Evolutionary conservation across 1,140 invertebrate species (phyloP).

Genomic region (Lordiphosa collinella): DNA sequence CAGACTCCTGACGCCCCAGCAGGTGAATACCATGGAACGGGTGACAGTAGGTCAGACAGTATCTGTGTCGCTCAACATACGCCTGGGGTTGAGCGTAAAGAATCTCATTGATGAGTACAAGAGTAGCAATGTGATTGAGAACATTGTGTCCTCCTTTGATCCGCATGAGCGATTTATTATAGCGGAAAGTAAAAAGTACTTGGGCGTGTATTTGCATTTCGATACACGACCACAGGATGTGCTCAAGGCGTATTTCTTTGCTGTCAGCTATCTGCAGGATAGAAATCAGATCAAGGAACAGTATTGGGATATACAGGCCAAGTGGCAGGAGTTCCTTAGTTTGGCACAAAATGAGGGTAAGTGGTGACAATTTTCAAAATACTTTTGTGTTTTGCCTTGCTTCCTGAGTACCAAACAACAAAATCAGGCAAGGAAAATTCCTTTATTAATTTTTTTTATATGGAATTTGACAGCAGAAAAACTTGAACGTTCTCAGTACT

Average conservation of each 20-base stretch:
- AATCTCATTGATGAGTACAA: conserved; percentile 62
- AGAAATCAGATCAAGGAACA: conserved; percentile 79
- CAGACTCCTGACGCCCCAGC: conserved; percentile 80
- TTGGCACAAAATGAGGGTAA: conserved; percentile 66
- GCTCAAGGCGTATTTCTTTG: conserved; percentile 78
- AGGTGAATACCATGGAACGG: conserved; percentile 83
- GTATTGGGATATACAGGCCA: conserved; percentile 80
- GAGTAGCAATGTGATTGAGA: conserved; percentile 60
- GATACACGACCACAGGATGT: conserved; percentile 73
- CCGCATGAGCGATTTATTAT: conserved; percentile 78
- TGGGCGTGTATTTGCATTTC: conserved; percentile 78
- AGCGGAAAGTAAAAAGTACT: conserved; percentile 68
- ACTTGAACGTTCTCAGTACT: too few relatives aligned
- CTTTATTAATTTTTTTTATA: too few relatives aligned
- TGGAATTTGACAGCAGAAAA: too few relatives aligned
- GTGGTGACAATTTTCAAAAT: too few relatives aligned
- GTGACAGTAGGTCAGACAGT: conserved; percentile 81
- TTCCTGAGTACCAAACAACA: too few relatives aligned
- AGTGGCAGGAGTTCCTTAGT: conserved; percentile 76
- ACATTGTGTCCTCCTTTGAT: conserved; percentile 80
- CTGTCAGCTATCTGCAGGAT: conserved; percentile 78
- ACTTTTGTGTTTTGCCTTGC: too few relatives aligned
- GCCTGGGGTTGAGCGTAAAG: conserved; percentile 57
- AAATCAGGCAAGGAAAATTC: too few relatives aligned
- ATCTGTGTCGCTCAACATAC: conserved; percentile 78